Evolutionary conservation across 2,888 invertebrate species (phyloP), one percentile per base, ranked within the genome.

Genomic region (Microplitis manilae): DNA sequence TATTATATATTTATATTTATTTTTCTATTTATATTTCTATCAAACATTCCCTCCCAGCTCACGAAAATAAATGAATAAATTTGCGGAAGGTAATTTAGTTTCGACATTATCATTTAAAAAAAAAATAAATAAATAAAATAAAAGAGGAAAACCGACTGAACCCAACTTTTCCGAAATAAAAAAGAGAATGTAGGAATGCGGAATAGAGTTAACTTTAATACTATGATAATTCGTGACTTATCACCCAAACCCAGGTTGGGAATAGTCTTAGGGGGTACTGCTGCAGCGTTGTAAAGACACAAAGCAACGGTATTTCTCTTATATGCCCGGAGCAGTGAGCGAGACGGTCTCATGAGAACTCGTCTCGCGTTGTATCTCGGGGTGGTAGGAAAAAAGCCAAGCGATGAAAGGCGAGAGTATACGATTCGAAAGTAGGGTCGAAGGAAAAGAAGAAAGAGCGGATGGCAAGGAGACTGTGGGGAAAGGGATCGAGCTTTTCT

Each of bases 221-320:
- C 65, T n/a, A 73, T 38, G 50, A 50, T 73, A 62, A 77, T 68
- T 80, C 80, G 81, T 83, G 84, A 84, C 85, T 85, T 84, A 84
- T 85, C 81, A 82, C 80, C 76, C 9, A 50, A 50, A 50, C 79
- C 80, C 81, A 84, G 82, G 83, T 85, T 85, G 84, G 82, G 83
- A 85, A 83, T 82, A 83, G 61, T 80, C 81, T 81, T 81, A 81
- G 85, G 82, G 81, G 83, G 83, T 78, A 81, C 81, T 84, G 82
- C 81, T 84, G 84, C 84, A 84, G 83, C 50, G 84, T 86, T 86
- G 84, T 85, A 83, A 82, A 84, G 82, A 85, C 83, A 87, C 84
- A 86, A 86, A 87, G 85, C 84, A 80, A 75, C 81, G 79, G 81
- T 83, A 84, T 85, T 85, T 85, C 84, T 84, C 82, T 81, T 74